Evolutionary conservation across 2,888 invertebrate species (phyloP), one percentile per base, ranked within the genome.

Genomic region (Chromoteleia sp.): DNA sequence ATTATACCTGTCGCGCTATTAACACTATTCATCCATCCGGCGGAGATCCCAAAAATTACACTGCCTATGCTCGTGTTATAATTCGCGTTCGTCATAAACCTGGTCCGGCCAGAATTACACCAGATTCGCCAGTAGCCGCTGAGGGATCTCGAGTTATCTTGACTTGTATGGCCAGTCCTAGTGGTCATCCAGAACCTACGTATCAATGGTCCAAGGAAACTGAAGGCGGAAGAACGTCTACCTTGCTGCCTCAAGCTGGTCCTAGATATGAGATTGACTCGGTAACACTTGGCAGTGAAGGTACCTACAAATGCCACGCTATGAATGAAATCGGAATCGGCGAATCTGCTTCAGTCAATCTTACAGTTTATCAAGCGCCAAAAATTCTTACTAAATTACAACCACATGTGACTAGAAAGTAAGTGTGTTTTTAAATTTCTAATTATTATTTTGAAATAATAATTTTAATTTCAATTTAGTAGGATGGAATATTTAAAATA

Each of bases 121-220:
- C 97, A 0, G 96, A 96, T 87, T 94, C 95, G 61, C 97, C 97
- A 0, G 95, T 97, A 48, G 97, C 97, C 2, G 95, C 96, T 71
- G 97, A 97, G 88, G 97, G 97, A 1, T 94, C 95, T 1, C 95
- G 95, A 0, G 96, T 96, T 0, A 97, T 96, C 0, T 93, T 97
- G 10, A 97, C 96, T 0, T 98, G 98, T 89, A 95, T 95, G 41
- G 97, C 98, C 0, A 95, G 94, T 83, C 98, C 98, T 0, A 96
- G 97, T 0, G 98, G 98, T n/a, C 98, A 97, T 95, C 98, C 98
- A 0, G 96, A 96, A 19, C 97, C 98, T 0, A 96, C 96, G 88
- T 98, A 96, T 92, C 94, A 96, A 73, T 98, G 98, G 98, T 97
- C 97, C 94, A 94, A 96, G 67, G 96, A 97, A 87, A 93, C 93